Evolutionary conservation across 2,113 vertebrate genomes (phyloP), one percentile per base, ranked within the genome.

Genomic region (Malurus alboscapulatus): DNA sequence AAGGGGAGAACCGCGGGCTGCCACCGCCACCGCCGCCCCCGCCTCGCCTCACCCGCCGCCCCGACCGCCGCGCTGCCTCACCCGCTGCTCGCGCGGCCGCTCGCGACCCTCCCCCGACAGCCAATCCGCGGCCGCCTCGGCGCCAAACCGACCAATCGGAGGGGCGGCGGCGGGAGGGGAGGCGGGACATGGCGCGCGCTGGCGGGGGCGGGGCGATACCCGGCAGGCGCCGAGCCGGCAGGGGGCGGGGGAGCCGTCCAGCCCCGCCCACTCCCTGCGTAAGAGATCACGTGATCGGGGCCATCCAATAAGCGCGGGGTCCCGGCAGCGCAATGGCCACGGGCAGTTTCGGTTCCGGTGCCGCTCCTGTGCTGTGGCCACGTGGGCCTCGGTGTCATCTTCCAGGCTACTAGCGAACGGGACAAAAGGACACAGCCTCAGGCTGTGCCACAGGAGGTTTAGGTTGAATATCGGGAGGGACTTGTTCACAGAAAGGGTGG

Each of bases 271-370:
- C 34, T 11, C 14, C 38, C 38, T 38, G 10, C 12, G 12, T 3
- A 10, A 12, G 21, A 20, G 11, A 44, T 38, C 84, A 86, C 77
- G 59, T 88, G 89, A 38, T 4, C 2, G 0, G 1, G 12, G 6
- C 1, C 7, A 10, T 1, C 75, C 80, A 59, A 45, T 58, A 18
- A 29, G 34, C 24, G 44, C 45, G 65, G 53, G 53, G 1, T 5
- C 6, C 5, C 12, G 19, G 12, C 3, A 5, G 12, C 0, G 26
- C 26, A 0, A 38, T 38, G 38, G 20, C 26, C 2, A 1, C 0
- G 38, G 4, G 5, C 2, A 3, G 24, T 18, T 3, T 3, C 4
- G 47, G 32, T 30, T 2, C 2, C 1, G 17, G 6, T 24, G 18
- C 12, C 12, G 19, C 7, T 54, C 29, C 11, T 48, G 47, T 54